Conservation (phyloP, 2,888 invertebrate genomes). For the Rhagophthalmus giganteus region DNA sequence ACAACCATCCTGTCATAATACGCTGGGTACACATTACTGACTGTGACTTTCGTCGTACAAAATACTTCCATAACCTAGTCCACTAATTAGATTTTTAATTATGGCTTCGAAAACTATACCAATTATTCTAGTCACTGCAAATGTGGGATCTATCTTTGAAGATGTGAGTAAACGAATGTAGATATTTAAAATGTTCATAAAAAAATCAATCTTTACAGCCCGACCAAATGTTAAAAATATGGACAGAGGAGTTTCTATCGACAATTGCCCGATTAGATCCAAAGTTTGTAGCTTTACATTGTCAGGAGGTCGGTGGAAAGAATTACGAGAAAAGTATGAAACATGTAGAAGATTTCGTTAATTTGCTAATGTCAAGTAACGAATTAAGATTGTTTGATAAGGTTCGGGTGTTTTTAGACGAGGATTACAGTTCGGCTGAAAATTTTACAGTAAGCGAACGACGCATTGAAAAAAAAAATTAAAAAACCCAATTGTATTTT, state of each 20-base stretch:
- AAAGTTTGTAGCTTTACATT: slow-evolving; percentile 88
- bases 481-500: too few species aligned
- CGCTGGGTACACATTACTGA: too few species aligned
- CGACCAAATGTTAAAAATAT: slow-evolving; percentile 77
- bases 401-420: slow-evolving; percentile 86
- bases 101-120: slow-evolving; percentile 71
- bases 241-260: slow-evolving; percentile 82
- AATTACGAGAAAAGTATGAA: slow-evolving; percentile 95
- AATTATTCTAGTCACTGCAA: slow-evolving; percentile 85
- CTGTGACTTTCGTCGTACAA: too few species aligned
- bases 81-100: slow-evolving; percentile 26
- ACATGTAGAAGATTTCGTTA: slow-evolving; percentile 88
- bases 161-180: slow-evolving; percentile 77
- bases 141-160: slow-evolving; percentile 95
- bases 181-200: slow-evolving; percentile 7
- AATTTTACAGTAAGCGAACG: slow-evolving; percentile 89
- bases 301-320: slow-evolving; percentile 96
- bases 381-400: slow-evolving; percentile 80
- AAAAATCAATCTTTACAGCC: slow-evolving; percentile 64
- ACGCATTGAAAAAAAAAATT: too few species aligned
- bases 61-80: slow-evolving; percentile 9
- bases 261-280: slow-evolving; percentile 77
- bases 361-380: slow-evolving; percentile 77
- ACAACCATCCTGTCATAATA: too few species aligned
- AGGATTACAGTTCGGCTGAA: slow-evolving; percentile 91